Conservation (phyloP, 2,888 invertebrate species). For the Argynnis bischoffii region DNA sequence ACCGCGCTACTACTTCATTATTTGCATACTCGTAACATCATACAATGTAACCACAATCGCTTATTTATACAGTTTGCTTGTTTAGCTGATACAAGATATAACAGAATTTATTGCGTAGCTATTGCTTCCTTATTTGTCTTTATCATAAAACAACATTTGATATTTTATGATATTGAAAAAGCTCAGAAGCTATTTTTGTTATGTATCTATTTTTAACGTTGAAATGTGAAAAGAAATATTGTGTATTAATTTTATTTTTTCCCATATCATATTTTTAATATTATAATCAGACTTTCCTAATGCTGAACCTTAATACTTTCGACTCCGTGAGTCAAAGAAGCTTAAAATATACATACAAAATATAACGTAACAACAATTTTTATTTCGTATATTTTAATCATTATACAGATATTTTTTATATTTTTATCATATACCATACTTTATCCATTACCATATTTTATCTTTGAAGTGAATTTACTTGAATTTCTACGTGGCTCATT, state of each 20-base stretch:
- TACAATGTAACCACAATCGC: conserved; percentile 36
- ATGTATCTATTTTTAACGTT: conserved; percentile 5
- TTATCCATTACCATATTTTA: too few relatives aligned
- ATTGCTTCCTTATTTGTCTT: conserved; percentile 61
- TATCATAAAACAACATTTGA: conserved; percentile 60
- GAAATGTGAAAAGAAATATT: too few relatives aligned
- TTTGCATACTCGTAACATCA: too few relatives aligned
- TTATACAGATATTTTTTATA: neutral
- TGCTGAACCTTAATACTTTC: too few relatives aligned
- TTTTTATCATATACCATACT: neutral
- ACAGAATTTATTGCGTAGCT: conserved; percentile 64
- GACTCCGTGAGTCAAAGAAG: too few relatives aligned
- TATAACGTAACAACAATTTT: neutral
- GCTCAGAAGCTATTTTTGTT: conserved; percentile 47
- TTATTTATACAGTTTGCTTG: conserved; percentile 58
- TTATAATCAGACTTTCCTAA: too few relatives aligned
- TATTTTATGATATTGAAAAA: conserved; percentile 41
- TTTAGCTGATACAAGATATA: conserved; percentile 67
- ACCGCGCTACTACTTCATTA: too few relatives aligned
- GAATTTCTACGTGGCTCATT: neutral
- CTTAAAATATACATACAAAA: too few relatives aligned
- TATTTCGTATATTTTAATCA: neutral
- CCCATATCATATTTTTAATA: too few relatives aligned
- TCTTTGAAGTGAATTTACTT: neutral
- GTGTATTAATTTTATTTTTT: too few relatives aligned